Percentiles rank a stretch among this genome's conserved stretches.
These are phyloP conservation scores for Barbus barbus DNA, from an alignment of 2,113 vertebrate genomes.

Conservation along the genomic window DNA sequence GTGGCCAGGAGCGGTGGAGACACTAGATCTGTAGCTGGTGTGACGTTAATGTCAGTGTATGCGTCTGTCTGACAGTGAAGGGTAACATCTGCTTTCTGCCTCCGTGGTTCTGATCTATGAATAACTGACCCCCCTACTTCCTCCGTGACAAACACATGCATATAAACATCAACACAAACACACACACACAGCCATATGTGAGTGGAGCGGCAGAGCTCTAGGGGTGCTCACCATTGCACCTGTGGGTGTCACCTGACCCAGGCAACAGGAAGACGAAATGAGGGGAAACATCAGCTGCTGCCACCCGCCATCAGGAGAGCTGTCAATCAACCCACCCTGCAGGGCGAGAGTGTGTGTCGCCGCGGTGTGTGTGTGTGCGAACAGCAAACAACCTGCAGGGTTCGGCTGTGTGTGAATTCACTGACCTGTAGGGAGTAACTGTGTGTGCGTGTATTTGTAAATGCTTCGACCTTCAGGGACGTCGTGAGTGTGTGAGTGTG, in stretches of 20 bases:
- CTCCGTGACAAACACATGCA: slow-evolving; percentile 37
- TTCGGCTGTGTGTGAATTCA: slow-evolving; percentile 67
- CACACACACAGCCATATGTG: neutral
- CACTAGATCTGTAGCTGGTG: slow-evolving; percentile 38
- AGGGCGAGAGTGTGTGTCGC: slow-evolving; percentile 62
- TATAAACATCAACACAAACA: slow-evolving; percentile 10
- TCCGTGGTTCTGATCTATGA: slow-evolving; percentile 55
- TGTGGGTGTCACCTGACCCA: slow-evolving; percentile 78
- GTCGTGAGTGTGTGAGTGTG: slow-evolving; percentile 59
- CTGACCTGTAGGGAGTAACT: slow-evolving; percentile 70
- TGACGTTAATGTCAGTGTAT: slow-evolving; percentile 37
- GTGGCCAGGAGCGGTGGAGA: neutral
- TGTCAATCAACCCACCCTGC: slow-evolving; percentile 73
- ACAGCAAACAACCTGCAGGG: slow-evolving; percentile 58
- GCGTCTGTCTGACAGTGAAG: slow-evolving; percentile 56
- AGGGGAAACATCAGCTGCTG: slow-evolving; percentile 81
- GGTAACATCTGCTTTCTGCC: slow-evolving; percentile 69
- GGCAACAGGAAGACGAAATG: slow-evolving; percentile 75
- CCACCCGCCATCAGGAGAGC: slow-evolving; percentile 77
- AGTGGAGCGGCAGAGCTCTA: slow-evolving; percentile 62
- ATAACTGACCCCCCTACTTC: slow-evolving; percentile 33
- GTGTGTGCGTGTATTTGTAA: slow-evolving; percentile 70
- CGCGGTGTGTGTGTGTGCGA: slow-evolving; percentile 45
- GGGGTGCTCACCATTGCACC: slow-evolving; percentile 67
- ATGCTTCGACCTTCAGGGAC: slow-evolving; percentile 56